Percentiles rank a stretch among this genome's conserved stretches.
Evolutionary conservation across 64 coral and sea anemone genomes (phyloP).

Genomic region (Orbicella faveolata): DNA sequence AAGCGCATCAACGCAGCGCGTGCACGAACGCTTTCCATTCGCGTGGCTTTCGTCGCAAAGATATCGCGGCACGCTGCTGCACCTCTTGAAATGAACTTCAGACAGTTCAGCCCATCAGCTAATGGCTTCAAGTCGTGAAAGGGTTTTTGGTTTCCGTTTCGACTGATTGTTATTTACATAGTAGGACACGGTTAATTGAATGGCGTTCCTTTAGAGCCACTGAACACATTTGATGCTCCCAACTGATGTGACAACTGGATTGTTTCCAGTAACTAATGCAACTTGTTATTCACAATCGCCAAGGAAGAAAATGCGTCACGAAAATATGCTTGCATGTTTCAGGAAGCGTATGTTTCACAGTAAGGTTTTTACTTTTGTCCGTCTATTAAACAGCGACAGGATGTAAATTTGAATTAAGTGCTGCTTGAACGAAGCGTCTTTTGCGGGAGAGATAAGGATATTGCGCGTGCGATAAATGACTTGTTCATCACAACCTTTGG

Average conservation of each 20-base stretch:
- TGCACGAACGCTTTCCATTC: conserved; percentile 15
- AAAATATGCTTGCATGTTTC: not conserved
- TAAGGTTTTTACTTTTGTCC: too few relatives aligned
- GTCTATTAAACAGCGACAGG: not conserved
- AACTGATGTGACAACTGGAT: not conserved
- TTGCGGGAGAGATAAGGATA: not conserved
- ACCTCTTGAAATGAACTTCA: not conserved
- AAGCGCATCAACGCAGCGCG: not conserved
- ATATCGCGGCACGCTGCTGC: not conserved
- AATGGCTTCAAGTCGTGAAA: not conserved
- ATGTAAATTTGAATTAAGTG: not conserved
- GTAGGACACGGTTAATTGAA: not conserved
- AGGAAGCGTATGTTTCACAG: not conserved
- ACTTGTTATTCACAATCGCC: not conserved
- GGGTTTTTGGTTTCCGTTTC: conserved; percentile 1
- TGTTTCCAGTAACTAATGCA: not conserved
- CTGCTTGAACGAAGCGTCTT: not conserved
- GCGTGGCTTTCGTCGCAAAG: conserved; percentile 20
- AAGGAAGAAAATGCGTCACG: not conserved
- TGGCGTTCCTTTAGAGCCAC: not conserved
- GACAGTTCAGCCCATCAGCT: conserved; percentile 10
- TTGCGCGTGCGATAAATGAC: not conserved
- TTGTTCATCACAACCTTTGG: not conserved
- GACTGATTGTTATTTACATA: conserved; percentile 15
- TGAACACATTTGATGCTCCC: not conserved